Evolutionary conservation across 2,113 vertebrate genomes (phyloP).

Genomic region (Rhineura floridana): DNA sequence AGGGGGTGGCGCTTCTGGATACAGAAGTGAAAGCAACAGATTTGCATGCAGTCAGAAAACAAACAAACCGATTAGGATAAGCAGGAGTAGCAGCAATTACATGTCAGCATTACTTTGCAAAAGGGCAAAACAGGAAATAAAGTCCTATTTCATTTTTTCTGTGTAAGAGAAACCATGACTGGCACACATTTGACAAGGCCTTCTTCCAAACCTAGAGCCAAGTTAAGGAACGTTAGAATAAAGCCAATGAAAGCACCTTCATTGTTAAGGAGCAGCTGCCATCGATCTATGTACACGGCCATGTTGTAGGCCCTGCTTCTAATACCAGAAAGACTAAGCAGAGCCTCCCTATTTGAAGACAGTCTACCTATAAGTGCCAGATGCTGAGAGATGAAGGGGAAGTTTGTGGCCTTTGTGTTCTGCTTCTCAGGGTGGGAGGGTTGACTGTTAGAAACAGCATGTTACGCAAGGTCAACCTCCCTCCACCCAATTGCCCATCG

Average conservation of each 20-base stretch:
- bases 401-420: neutral
- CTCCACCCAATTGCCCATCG: too few species aligned
- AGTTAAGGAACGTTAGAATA: neutral
- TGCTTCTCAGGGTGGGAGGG: neutral
- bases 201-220: neutral
- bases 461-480: too few species aligned
- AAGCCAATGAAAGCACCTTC: neutral
- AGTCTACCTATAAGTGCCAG: neutral
- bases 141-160: neutral
- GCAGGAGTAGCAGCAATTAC: neutral
- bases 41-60: neutral
- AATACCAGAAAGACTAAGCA: neutral
- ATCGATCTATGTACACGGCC: too few species aligned
- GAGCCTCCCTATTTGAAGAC: neutral
- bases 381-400: neutral
- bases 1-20: neutral
- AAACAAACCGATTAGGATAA: neutral
- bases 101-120: too few species aligned
- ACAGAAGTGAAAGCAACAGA: accelerated
- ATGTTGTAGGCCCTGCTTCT: too few species aligned
- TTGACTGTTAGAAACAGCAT: neutral
- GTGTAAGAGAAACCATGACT: neutral
- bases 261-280: neutral
- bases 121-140: neutral
- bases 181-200: neutral